Evolutionary conservation across 2,888 invertebrate species (phyloP), one percentile per base, ranked within the genome.

Genomic region (Syritta pipiens): DNA sequence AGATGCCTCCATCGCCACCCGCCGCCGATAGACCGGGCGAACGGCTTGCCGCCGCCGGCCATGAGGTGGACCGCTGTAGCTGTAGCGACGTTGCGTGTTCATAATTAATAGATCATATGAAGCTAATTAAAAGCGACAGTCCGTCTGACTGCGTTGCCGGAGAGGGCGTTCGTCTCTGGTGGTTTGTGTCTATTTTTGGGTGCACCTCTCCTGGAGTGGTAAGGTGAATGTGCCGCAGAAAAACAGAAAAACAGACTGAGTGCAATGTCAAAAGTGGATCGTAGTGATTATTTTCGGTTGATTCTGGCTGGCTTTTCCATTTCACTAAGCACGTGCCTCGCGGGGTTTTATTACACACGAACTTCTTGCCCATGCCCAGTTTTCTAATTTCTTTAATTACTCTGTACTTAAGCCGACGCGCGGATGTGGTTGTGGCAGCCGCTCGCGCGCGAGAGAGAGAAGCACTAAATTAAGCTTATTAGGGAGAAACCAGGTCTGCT

Each of bases 51-150:
- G 30, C n/a, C 30, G n/a, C n/a, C n/a, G n/a, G n/a, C n/a, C n/a
- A n/a, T n/a, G 30, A 65, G 51, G 24, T 37, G 46, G 37, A 48
- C 44, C 35, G 26, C 32, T 7, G 20, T 17, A 24, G 19, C 65
- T 42, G 53, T 46, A 67, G 44, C 53, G 42, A 49, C 60, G 62
- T 68, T 79, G 79, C 79, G 79, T 79, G 74, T 68, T 57, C 79
- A 74, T 79, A 79, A 74, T 79, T 79, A 79, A 79, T 79, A 79
- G 67, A 74, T 79, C 74, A 74, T 79, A 68, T 57, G 79, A 74
- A 55, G 57, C 74, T 79, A 79, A 79, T 79, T 79, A 79, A 79
- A 79, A 79, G 67, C 46, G 79, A 79, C 79, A 72, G 42, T 74
- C 55, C 62, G 79, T 72, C 79, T 67, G 65, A 48, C 46, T 51